These are phyloP conservation scores for Pimephales promelas DNA, from an alignment of 2,113 vertebrate species.

Conservation along the genomic window DNA sequence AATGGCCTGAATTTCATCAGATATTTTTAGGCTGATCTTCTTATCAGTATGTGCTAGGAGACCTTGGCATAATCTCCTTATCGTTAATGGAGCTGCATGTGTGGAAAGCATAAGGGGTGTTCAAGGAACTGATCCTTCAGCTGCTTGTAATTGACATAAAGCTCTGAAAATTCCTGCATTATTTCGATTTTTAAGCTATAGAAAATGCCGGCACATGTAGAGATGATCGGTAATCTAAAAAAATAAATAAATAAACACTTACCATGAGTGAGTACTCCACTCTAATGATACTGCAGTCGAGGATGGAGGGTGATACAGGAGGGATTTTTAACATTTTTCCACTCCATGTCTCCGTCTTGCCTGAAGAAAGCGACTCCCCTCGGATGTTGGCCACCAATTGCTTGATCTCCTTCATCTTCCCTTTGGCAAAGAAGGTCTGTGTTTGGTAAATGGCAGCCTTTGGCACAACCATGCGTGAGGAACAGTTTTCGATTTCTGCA, in stretches of 20 bases:
- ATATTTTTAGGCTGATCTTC: slow-evolving; percentile 71
- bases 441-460: slow-evolving; percentile 99
- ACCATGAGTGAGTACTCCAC: slow-evolving; percentile 99
- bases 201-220: background rate
- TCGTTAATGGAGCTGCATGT: slow-evolving; percentile 55
- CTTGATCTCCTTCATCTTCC: slow-evolving; percentile 99
- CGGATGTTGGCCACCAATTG: slow-evolving; percentile 94
- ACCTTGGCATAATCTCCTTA: slow-evolving; percentile 63
- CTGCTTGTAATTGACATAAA: background rate
- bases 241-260: slow-evolving; percentile 44
- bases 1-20: slow-evolving; percentile 64
- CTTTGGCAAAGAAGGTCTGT: slow-evolving; percentile 99
- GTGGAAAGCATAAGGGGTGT: slow-evolving; percentile 45
- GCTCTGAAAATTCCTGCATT: background rate
- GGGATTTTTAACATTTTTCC: slow-evolving; percentile 97
- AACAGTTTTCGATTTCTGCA: slow-evolving; percentile 98
- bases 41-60: slow-evolving; percentile 67
- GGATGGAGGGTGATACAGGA: slow-evolving; percentile 94
- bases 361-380: slow-evolving; percentile 95
- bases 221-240: background rate
- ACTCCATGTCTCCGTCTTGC: slow-evolving; percentile 97
- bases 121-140: slow-evolving; percentile 54
- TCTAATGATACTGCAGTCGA: slow-evolving; percentile 96
- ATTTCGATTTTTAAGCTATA: background rate
- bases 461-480: slow-evolving; percentile 96